These are phyloP conservation scores for Lingula anatina DNA, from an alignment of 2,888 invertebrate species.

Conservation along the genomic window DNA sequence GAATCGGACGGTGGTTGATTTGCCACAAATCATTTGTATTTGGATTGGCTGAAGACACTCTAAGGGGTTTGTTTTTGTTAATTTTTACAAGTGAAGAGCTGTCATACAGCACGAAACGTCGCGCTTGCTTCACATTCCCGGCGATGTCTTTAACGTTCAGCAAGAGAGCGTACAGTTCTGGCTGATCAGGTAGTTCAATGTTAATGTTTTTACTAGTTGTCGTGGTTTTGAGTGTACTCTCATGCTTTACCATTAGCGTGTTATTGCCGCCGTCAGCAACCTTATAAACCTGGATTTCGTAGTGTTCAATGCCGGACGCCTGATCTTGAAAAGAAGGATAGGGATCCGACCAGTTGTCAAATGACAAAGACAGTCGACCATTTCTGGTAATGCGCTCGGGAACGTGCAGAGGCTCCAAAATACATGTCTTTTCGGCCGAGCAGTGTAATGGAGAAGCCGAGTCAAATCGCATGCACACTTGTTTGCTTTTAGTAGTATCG, in stretches of 20 bases:
- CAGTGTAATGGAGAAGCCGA: conserved; percentile 1
- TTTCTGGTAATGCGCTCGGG: neutral
- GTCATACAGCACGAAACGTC: neutral
- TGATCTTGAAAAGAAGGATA: conserved; percentile 11
- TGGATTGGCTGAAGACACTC: neutral
- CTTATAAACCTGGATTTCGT: conserved; percentile 9
- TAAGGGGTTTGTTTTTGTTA: neutral
- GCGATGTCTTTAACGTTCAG: conserved; percentile 2
- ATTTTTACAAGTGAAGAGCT: neutral
- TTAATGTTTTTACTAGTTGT: neutral
- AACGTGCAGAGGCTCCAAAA: neutral
- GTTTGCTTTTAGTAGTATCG: no score
- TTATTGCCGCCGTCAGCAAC: neutral
- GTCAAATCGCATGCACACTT: conserved; percentile 3
- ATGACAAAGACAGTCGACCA: no score
- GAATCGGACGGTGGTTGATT: neutral
- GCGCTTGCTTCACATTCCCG: neutral
- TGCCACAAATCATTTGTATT: neutral
- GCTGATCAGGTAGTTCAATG: neutral
- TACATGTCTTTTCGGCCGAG: neutral
- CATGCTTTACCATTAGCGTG: neutral
- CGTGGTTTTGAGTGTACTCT: neutral
- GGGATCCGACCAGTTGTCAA: conserved; percentile 16
- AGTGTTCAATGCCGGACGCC: conserved; percentile 15
- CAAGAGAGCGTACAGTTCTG: conserved; percentile 12